Base-by-base conservation (phyloP, 30 jellyfish, hydroid and myxozoan genomes). In the Turritopsis rubra region DNA sequence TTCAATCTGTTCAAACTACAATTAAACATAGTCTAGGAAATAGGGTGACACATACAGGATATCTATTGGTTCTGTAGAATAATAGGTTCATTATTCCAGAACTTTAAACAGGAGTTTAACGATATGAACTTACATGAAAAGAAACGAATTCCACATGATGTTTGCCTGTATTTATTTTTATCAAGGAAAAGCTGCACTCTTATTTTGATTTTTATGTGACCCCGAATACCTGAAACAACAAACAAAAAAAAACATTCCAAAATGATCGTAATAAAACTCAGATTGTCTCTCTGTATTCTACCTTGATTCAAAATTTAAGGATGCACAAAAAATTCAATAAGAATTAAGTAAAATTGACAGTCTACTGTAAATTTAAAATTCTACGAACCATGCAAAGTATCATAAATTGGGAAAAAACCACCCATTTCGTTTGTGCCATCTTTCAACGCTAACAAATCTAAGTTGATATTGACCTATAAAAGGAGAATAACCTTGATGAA, bases 321-420 rank as follows among this genome's bases (percentile, higher is more conserved):
- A 13, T 41, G 13, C 60, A 41, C 60, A 5, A 41, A 41, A 41
- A 13, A 41, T 3, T 41, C 9, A 13, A 41, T 3, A 41, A 13
- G 13, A 41, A 13, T 41, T 41, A 41, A 41, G 13, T 5, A 41
- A 41, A 41, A n/a, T n/a, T n/a, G n/a, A n/a, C n/a, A n/a, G n/a
- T n/a, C n/a, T n/a, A n/a, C n/a, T n/a, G n/a, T n/a, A n/a, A n/a
- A n/a, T n/a, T n/a, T n/a, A n/a, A n/a, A n/a, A n/a, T 9, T n/a
- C 65, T 8, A 24, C 82, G 41, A 60, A 94, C 99, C 99, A 72
- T 94, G 99, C 18, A 94, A 84, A 0, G 99, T 94, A 75, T 94
- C 99, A 83, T 89, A 94, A 23, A 94, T 79, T 1, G 99, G 99
- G 87, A 89, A 89, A 89, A 95, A 89, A 16, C 99, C 99, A 66